Conservation (phyloP, 2,888 invertebrate genomes). For the Zaprionus lineosus region DNA sequence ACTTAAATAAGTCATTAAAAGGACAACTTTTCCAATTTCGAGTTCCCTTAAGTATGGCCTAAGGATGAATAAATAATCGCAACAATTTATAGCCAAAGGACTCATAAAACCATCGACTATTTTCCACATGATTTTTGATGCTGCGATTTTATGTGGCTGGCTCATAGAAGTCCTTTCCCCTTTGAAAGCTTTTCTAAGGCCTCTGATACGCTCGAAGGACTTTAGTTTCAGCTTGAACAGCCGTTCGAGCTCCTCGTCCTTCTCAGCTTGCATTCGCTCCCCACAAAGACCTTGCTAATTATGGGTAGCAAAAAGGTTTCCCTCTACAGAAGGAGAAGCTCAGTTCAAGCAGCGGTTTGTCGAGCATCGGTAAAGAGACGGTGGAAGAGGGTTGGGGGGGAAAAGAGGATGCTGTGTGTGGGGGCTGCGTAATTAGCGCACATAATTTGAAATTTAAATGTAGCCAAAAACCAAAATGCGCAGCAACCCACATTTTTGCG, state of each 20-base stretch:
- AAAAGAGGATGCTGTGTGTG: slow-evolving; percentile 1
- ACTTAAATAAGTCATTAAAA: too few relatives aligned
- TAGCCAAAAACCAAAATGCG: slow-evolving; percentile 71
- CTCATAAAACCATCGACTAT: too few relatives aligned
- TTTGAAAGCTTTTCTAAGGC: slow-evolving; percentile 64
- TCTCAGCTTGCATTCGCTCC: slow-evolving; percentile 18
- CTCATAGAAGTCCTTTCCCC: too few relatives aligned
- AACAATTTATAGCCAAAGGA: too few relatives aligned
- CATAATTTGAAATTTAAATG: slow-evolving; percentile 79
- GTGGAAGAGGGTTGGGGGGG: neutral
- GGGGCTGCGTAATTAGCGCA: slow-evolving; percentile 70
- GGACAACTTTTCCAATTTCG: slow-evolving; percentile 16
- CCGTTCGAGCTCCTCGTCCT: neutral
- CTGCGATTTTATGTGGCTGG: neutral
- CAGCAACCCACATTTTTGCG: slow-evolving; percentile 40
- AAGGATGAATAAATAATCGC: too few relatives aligned
- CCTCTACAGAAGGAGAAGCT: neutral
- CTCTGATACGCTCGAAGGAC: slow-evolving; percentile 13
- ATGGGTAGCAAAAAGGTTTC: slow-evolving; percentile 67
- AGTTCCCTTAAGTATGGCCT: too few relatives aligned
- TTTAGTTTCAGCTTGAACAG: neutral
- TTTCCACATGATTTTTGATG: too few relatives aligned
- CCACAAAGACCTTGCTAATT: slow-evolving; percentile 71
- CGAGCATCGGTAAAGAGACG: neutral
- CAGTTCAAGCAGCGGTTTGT: too few relatives aligned